Percentiles rank a stretch among this genome's conserved stretches.
These are phyloP conservation scores for Tarsius wallacei DNA, from an alignment of 2,797 vertebrate genomes.

Conservation along the genomic window DNA sequence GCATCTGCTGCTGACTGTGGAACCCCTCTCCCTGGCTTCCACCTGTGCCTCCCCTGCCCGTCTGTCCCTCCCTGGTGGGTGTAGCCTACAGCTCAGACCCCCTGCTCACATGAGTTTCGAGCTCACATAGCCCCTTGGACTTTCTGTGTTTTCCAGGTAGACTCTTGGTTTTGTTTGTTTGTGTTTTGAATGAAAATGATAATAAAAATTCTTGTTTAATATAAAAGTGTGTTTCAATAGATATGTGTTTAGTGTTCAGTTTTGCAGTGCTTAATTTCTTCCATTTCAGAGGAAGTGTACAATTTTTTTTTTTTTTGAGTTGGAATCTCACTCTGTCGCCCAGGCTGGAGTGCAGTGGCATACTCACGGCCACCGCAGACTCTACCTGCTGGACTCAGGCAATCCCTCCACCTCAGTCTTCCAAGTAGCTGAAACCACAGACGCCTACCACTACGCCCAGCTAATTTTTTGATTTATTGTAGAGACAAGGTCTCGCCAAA, in stretches of 20 bases:
- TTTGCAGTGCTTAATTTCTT: constrained; percentile 20
- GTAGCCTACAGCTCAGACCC: background rate
- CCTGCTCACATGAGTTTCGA: background rate
- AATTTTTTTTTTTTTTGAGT: background rate
- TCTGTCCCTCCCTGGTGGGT: background rate
- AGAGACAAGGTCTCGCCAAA: no score
- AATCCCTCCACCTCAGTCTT: no score
- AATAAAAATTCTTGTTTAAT: constrained; percentile 17
- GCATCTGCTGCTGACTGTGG: background rate
- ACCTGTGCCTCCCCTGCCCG: background rate
- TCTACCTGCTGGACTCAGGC: no score
- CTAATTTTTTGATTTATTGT: no score
- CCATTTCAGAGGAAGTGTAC: background rate
- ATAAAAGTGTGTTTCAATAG: constrained; percentile 28
- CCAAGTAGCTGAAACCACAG: no score
- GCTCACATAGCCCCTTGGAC: background rate
- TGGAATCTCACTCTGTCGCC: no score
- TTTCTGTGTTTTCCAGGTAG: background rate
- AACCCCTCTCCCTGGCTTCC: background rate
- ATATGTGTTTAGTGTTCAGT: constrained; percentile 25
- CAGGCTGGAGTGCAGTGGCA: no score
- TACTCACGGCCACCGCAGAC: no score
- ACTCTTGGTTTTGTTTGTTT: constrained; percentile 24
- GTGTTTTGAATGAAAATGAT: constrained; percentile 51
- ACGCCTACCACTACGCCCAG: no score